Conservation (phyloP, 2,797 vertebrate species). For the Spheniscus humboldti region DNA sequence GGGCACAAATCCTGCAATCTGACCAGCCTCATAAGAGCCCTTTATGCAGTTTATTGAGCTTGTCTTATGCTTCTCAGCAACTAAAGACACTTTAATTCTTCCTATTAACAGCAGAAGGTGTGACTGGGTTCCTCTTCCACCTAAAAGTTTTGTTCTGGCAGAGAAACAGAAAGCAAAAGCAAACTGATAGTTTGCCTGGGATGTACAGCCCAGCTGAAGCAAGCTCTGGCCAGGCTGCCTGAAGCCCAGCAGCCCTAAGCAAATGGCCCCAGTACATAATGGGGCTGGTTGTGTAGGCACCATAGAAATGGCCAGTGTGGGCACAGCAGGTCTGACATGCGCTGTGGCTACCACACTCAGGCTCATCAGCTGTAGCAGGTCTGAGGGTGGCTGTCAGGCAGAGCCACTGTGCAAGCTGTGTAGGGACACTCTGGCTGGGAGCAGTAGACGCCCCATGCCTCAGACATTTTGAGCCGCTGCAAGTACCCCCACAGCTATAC, state of each 20-base stretch:
- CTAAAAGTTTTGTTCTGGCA: background rate
- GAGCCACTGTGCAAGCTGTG: background rate
- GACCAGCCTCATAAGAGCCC: background rate
- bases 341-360: rapidly evolving
- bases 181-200: background rate
- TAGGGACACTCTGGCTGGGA: background rate
- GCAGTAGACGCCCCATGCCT: background rate
- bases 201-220: background rate
- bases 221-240: background rate
- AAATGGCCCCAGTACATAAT: background rate
- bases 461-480: background rate
- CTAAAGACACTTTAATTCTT: background rate
- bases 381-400: background rate
- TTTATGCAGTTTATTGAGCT: background rate
- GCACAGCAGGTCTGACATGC: background rate
- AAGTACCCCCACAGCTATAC: background rate
- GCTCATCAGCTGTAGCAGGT: background rate
- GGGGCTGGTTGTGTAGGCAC: background rate
- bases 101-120: background rate
- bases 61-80: background rate
- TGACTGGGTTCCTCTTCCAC: background rate
- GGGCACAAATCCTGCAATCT: background rate
- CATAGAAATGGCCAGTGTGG: background rate
- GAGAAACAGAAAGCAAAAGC: background rate
- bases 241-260: background rate